These are phyloP conservation scores for Acronicta alni DNA, from an alignment of 2,888 invertebrate species.

Conservation along the genomic window DNA sequence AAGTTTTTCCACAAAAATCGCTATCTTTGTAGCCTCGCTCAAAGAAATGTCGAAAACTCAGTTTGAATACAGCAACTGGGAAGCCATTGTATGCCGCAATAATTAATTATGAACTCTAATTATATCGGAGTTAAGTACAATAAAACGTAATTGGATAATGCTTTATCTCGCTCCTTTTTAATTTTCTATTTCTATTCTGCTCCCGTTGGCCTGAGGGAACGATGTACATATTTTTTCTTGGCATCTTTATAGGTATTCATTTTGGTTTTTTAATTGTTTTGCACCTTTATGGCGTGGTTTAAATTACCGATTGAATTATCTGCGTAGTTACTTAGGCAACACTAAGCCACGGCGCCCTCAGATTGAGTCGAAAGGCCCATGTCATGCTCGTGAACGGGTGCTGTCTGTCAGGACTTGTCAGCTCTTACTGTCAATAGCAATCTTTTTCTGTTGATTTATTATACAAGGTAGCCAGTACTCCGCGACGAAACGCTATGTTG, in stretches of 20 bases:
- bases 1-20: not conserved
- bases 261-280: too few species aligned
- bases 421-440: too few species aligned
- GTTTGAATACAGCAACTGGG: conserved; percentile 12
- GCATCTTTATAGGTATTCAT: not conserved
- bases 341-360: too few species aligned
- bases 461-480: too few species aligned
- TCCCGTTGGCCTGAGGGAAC: conserved; percentile 1
- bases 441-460: too few species aligned
- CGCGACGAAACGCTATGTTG: too few species aligned
- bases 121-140: conserved; percentile 38
- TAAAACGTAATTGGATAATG: conserved; percentile 44
- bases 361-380: too few species aligned
- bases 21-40: conserved; percentile 24
- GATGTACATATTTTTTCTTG: conserved; percentile 4
- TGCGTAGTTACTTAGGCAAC: too few species aligned
- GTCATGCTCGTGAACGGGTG: too few species aligned
- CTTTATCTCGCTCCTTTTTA: conserved; percentile 30
- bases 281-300: too few species aligned
- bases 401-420: too few species aligned
- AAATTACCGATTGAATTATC: too few species aligned
- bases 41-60: conserved; percentile 28
- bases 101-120: conserved; percentile 56
- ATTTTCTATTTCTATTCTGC: conserved; percentile 18
- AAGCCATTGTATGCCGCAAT: conserved; percentile 43